phyloP scores from a whole-genome alignment of 2,888 invertebrate genomes.

The Cantharis nigra region DNA sequence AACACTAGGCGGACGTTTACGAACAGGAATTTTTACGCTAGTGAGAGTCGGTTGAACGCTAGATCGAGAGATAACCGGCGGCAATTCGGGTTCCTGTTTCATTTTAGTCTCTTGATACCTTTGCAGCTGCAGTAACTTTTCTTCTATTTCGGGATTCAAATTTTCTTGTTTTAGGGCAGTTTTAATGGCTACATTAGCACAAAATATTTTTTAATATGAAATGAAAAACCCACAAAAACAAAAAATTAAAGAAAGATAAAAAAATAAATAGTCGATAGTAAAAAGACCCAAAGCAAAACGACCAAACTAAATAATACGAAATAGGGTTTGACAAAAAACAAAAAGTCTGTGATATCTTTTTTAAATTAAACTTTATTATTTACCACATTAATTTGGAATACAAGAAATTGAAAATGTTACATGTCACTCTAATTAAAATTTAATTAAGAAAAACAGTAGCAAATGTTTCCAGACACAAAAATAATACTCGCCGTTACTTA shows the following conservation, averaged over 20 bases:
- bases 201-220: slow-evolving; percentile 18
- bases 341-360: slow-evolving; percentile 38
- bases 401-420: slow-evolving; percentile 24
- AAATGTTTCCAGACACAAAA: slow-evolving; percentile 31
- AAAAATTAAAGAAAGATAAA: slow-evolving; percentile 10
- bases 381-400: slow-evolving; percentile 37
- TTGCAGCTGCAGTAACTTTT: slow-evolving; percentile 86
- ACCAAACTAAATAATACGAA: slow-evolving; percentile 39
- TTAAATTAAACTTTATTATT: slow-evolving; percentile 28
- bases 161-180: slow-evolving; percentile 92
- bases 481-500: slow-evolving; percentile 11
- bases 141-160: slow-evolving; percentile 89
- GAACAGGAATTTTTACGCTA: slow-evolving; percentile 40
- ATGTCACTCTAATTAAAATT: slow-evolving; percentile 18
- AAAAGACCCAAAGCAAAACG: slow-evolving; percentile 51
- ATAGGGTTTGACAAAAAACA: slow-evolving; percentile 36
- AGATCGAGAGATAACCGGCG: slow-evolving; percentile 42
- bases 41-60: slow-evolving; percentile 35
- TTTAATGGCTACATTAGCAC: slow-evolving; percentile 73
- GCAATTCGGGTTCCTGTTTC: slow-evolving; percentile 61
- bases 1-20: slow-evolving; percentile 50
- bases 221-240: slow-evolving; percentile 20
- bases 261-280: slow-evolving; percentile 35
- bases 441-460: slow-evolving; percentile 19
- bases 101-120: slow-evolving; percentile 81